Base-by-base conservation (phyloP, 1,140 invertebrate genomes). In the Drosophila mojavensis region DNA sequence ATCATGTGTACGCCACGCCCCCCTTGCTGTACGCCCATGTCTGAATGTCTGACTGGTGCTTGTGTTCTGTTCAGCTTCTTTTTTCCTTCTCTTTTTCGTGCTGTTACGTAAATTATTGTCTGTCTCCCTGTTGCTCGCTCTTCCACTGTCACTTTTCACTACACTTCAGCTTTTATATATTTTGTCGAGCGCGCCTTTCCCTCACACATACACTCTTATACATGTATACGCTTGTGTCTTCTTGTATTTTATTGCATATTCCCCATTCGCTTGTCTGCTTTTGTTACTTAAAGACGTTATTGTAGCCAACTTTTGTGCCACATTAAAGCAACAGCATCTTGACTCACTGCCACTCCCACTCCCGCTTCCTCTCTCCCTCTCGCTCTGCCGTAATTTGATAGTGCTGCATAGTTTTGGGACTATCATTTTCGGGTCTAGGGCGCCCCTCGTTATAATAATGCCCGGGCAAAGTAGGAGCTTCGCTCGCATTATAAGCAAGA, bases 71-170 rank as follows among this genome's bases (percentile, higher is more conserved):
- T 7, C 41, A 0, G 1, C 20, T 15, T 47, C 17, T 15, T 66
- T 58, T 79, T 63, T 45, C 15, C 58, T 79, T 6, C 43, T 17
- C 1, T 47, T 17, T 17, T 79, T 86, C 78, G 66, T 78, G 75
- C 68, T 83, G 84, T 83, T 89, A 89, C 83, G 83, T 88, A 88
- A 88, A 88, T 88, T 88, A 88, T 88, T 81, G 80, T 89, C 84
- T 89, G 81, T 73, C 84, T 89, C 73, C 62, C 70, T 73, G 75
- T 61, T 66, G 80, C 80, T 83, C 72, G 58, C 79, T 71, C 54
- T 65, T 69, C 56, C 73, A 72, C 43, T 88, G 83, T 79, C 83
- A 88, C 83, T 86, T 80, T 88, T 86, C 79, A 67, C 83, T 88
- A 70, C 43, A 71, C 72, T 82, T 71, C 54, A 86, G 79, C 67